Base-by-base conservation (phyloP, 23 tunicate genomes). In the Halocynthia roretzi region DNA sequence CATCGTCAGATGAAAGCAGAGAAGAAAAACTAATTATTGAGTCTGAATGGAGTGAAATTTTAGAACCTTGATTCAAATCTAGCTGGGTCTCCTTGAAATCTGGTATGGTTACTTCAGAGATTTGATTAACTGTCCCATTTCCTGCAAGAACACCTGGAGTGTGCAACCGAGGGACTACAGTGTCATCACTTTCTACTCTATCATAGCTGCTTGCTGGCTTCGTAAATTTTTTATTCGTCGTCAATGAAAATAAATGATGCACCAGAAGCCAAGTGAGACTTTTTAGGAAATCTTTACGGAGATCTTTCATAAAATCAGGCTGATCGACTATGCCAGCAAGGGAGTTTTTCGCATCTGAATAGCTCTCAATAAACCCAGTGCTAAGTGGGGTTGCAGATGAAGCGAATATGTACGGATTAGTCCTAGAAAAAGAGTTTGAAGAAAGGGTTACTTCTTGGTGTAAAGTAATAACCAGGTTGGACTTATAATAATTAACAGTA, bases 341-440 rank as follows among this genome's bases (percentile, higher is more conserved):
- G 0, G 90, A 85, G 68, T 85, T 86, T 54, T 81, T 86, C 6
- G 91, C 91, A 56, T 86, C 91, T 5, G 91, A 86, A 76, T 86
- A 80, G 17, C 90, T 82, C 17, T 85, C 78, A n/a, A 85, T 65
- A 17, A 72, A 80, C 69, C 23, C 76, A 21, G 84, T 78, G 50
- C 80, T 73, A 65, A 85, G 18, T 5, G 90, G 90, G 8, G 90
- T 85, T 14, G 80, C 76, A 23, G 80, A 61, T 54, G 70, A 71
- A 8, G 72, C n/a, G 68, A 80, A 72, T 8, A 80, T 67, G 58
- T 85, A 80, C 17, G 73, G 83, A 62, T 85, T 85, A 53, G 76
- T 76, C 49, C 81, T 83, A 44, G 20, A 81, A 50, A 71, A 52
- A 2, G 17, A 58, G 44, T 31, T 31, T 31, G 44, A 31, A 4